Evolutionary conservation across 2,797 vertebrate species (phyloP).

Genomic region (Toxotes lorentzi): DNA sequence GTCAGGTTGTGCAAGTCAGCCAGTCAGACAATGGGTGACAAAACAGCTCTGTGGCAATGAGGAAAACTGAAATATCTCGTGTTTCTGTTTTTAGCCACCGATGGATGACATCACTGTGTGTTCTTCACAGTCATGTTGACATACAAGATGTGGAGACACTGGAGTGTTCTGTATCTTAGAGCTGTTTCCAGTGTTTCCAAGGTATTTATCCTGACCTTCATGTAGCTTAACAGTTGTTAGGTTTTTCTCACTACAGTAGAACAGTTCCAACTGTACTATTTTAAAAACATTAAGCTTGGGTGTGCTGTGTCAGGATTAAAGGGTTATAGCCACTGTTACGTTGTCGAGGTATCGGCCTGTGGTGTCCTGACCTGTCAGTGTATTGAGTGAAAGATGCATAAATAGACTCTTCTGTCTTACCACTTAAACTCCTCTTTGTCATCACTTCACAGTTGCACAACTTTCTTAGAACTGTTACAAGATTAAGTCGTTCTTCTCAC

Average conservation of each 20-base stretch:
- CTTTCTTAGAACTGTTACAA: constrained; percentile 41
- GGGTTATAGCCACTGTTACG: constrained; percentile 41
- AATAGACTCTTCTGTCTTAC: constrained; percentile 48
- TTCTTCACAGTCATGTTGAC: not conserved
- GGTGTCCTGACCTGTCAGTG: constrained; percentile 5
- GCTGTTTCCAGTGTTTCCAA: constrained; percentile 15
- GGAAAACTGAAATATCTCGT: not conserved
- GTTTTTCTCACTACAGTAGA: constrained; percentile 23
- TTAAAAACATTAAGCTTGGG: constrained; percentile 58
- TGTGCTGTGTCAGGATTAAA: constrained; percentile 64
- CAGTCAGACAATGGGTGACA: constrained; percentile 7
- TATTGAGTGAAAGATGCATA: constrained; percentile 14
- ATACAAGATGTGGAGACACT: not conserved
- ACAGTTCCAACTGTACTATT: constrained; percentile 41
- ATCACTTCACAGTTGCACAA: constrained; percentile 55
- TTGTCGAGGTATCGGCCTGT: constrained; percentile 37
- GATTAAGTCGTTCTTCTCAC: constrained; percentile 4
- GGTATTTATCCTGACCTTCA: constrained; percentile 45
- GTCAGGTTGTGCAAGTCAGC: constrained; percentile 7
- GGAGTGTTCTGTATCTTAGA: not conserved
- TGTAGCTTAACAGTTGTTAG: constrained; percentile 34
- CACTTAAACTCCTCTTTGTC: constrained; percentile 31
- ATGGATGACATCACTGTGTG: not conserved
- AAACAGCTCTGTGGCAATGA: not conserved
- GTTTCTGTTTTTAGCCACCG: not conserved